Base-by-base conservation (phyloP, 2,113 vertebrate genomes). In the Pteropus alecto region DNA sequence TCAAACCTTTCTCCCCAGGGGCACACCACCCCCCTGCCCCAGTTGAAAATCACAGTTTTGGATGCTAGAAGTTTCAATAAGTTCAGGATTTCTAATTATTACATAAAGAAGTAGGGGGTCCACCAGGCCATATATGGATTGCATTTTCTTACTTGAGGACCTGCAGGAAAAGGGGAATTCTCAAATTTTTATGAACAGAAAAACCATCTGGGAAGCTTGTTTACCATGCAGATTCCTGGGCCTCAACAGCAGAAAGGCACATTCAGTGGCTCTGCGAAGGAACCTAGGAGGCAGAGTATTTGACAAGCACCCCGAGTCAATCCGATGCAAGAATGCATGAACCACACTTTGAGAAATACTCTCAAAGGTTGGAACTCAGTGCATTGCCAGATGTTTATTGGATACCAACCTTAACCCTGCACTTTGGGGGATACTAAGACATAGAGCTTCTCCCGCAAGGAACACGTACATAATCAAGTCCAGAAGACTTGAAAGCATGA, bases 51-150 rank as follows among this genome's bases (percentile, higher is more conserved):
- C 41, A 46, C 38, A 58, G 5, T 58, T 93, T 68, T 67, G 18
- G 38, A 41, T 78, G 78, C 93, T 54, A 61, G 76, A 91, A 54
- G 56, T n/a, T 87, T 93, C 79, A 48, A 0, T 67, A 38, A 63
- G 9, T 76, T 92, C 67, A 60, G 61, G 18, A 84, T 73, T 48
- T n/a, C 38, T 95, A 33, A 18, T 2, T 95, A 73, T 96, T 93
- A 13, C 19, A 5, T 54, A 61, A 87, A 43, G 30, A 86, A 77
- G 18, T 63, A 14, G 83, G 51, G 30, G 13, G 11, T 77, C 85
- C 30, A 48, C 43, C 35, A 58, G 28, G 5, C 10, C 5, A 54
- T 8, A 8, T 26, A 46, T 30, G 48, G 41, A 79, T 79, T 73
- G 1, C 28, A 51, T 84, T 83, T 93, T 58, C 46, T 78, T 12